phyloP scores from a whole-genome alignment of 2,888 invertebrate genomes.

The Melanchra persicariae region DNA sequence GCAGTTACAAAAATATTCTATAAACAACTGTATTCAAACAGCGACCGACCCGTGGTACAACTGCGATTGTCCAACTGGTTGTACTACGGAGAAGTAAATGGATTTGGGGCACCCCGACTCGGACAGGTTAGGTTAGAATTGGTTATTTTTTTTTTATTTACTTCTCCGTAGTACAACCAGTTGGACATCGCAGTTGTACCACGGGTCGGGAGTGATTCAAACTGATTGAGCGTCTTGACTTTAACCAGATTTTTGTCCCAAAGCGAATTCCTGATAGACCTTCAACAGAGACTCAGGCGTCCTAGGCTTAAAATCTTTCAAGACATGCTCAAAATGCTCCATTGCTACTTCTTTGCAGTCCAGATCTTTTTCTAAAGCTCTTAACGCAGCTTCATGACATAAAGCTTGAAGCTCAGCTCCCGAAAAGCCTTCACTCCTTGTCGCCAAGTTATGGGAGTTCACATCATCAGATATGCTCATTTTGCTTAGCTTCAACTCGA shows the following conservation, averaged over 20 bases:
- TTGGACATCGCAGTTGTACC: too few relatives aligned
- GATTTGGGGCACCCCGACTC: too few relatives aligned
- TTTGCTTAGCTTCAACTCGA: constrained; percentile 93
- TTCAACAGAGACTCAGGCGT: constrained; percentile 93
- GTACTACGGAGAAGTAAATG: too few relatives aligned
- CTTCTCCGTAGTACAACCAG: too few relatives aligned
- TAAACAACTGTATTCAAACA: neutral
- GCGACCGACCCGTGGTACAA: too few relatives aligned
- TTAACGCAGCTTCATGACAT: constrained; percentile 97
- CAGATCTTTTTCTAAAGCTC: constrained; percentile 95
- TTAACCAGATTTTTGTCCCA: constrained; percentile 81
- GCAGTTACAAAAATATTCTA: neutral
- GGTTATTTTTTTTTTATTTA: too few relatives aligned
- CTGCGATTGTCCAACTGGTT: too few relatives aligned
- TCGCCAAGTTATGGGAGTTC: constrained; percentile 92
- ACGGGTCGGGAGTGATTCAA: too few relatives aligned
- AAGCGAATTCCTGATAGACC: constrained; percentile 93
- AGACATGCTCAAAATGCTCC: constrained; percentile 94
- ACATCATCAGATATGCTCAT: constrained; percentile 94
- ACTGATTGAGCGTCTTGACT: neutral
- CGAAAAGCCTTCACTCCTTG: constrained; percentile 95
- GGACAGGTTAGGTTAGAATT: too few relatives aligned
- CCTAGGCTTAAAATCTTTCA: constrained; percentile 94
- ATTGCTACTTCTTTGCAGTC: constrained; percentile 91
- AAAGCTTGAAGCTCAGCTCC: constrained; percentile 98